Conservation (phyloP, 2,113 vertebrate genomes). For the Centropus unirufus region DNA sequence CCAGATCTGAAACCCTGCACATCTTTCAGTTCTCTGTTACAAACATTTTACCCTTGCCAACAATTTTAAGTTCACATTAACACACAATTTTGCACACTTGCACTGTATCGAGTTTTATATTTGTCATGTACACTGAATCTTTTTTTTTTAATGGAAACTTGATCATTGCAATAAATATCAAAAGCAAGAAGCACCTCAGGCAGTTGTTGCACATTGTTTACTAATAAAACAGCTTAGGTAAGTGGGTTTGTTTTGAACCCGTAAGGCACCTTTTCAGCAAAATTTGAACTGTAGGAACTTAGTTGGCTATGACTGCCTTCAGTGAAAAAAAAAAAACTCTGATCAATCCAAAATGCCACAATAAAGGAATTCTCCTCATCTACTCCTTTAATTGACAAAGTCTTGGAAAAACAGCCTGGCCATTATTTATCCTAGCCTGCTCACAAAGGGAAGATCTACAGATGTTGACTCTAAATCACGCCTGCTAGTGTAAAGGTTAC, state of each 20-base stretch:
- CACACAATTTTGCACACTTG: not conserved
- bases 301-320: not conserved
- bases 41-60: not conserved
- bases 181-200: not conserved
- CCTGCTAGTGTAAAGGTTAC: not conserved
- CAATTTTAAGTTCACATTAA: slow-evolving; percentile 23
- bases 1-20: slow-evolving; percentile 29
- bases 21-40: not conserved
- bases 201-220: not conserved
- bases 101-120: not conserved
- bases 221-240: not conserved
- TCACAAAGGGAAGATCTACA: not conserved
- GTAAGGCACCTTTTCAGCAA: not conserved
- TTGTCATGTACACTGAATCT: not conserved
- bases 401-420: not conserved
- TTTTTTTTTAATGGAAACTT: not conserved
- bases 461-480: not conserved
- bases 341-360: not conserved
- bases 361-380: not conserved
- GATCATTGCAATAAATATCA: not conserved
- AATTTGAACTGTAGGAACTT: not conserved
- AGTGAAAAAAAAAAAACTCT: not conserved
- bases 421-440: not conserved
- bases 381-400: not conserved
- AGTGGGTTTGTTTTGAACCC: not conserved